A percentile compares a stretch with the other conserved stretches of the same genome.
Evolutionary conservation across 1,140 invertebrate species (phyloP).

Genomic region (Drosophila eugracilis): DNA sequence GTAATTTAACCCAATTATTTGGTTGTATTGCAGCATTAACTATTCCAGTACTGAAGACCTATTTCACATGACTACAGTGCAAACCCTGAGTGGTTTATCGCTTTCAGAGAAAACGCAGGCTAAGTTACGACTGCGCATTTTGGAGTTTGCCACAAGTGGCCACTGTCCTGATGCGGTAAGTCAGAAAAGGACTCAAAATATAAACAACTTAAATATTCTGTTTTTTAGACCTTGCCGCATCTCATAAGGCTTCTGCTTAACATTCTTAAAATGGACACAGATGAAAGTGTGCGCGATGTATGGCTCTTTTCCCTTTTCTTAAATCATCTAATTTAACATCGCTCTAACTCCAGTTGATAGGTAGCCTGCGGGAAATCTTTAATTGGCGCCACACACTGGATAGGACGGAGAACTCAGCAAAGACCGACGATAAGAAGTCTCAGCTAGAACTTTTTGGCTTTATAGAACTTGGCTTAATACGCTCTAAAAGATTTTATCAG

Average conservation of each 20-base stretch:
- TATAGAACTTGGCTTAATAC: slow-evolving; percentile 64
- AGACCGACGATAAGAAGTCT: slow-evolving; percentile 46
- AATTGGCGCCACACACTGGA: slow-evolving; percentile 47
- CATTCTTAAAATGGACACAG: slow-evolving; percentile 66
- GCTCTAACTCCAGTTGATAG: slow-evolving; percentile 56
- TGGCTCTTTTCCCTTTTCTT: neutral
- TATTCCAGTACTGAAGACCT: slow-evolving; percentile 68
- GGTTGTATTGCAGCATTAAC: slow-evolving; percentile 49
- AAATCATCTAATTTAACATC: neutral
- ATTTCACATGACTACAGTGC: slow-evolving; percentile 61
- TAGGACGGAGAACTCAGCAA: slow-evolving; percentile 1
- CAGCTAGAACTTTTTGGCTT: slow-evolving; percentile 72
- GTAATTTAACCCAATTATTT: neutral
- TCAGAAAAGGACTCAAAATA: too few species aligned
- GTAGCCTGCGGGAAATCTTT: slow-evolving; percentile 67
- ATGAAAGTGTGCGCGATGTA: slow-evolving; percentile 69
- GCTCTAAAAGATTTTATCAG: slow-evolving; percentile 74
- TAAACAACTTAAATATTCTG: too few species aligned
- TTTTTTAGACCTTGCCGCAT: slow-evolving; percentile 57
- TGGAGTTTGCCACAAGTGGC: slow-evolving; percentile 70
- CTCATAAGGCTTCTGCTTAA: slow-evolving; percentile 73
- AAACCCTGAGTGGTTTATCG: slow-evolving; percentile 70
- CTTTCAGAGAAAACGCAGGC: slow-evolving; percentile 57
- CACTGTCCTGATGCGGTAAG: slow-evolving; percentile 55
- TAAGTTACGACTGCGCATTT: slow-evolving; percentile 58